These are phyloP conservation scores for Drosophila prosaltans DNA, from an alignment of 1,140 invertebrate species.

Conservation along the genomic window DNA sequence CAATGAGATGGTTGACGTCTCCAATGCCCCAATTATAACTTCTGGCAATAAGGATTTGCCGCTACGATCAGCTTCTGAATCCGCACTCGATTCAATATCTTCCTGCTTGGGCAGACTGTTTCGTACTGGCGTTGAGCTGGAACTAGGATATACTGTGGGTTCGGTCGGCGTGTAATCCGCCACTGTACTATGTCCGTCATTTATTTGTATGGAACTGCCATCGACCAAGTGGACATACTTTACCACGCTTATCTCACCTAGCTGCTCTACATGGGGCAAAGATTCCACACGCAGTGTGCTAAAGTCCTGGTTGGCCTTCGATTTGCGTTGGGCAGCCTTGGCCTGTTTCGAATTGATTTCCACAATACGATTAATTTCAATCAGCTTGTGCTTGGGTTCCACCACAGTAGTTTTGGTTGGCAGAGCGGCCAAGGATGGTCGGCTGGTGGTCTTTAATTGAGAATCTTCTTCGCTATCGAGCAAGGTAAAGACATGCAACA, in stretches of 20 bases:
- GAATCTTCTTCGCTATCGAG: slow-evolving; percentile 65
- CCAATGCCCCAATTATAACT: slow-evolving; percentile 71
- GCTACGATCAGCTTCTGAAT: slow-evolving; percentile 48
- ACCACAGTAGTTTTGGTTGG: slow-evolving; percentile 29
- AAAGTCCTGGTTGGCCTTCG: slow-evolving; percentile 85
- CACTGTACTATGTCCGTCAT: slow-evolving; percentile 78
- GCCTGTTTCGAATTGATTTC: slow-evolving; percentile 86
- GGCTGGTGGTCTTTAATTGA: slow-evolving; percentile 13
- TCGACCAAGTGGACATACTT: slow-evolving; percentile 87
- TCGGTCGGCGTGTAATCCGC: slow-evolving; percentile 79
- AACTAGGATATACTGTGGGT: slow-evolving; percentile 17
- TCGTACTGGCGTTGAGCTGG: slow-evolving; percentile 51
- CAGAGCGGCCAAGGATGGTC: slow-evolving; percentile 8
- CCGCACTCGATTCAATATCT: neutral
- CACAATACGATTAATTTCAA: slow-evolving; percentile 87
- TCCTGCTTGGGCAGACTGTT: slow-evolving; percentile 57
- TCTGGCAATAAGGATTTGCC: slow-evolving; percentile 76
- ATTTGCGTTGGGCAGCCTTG: slow-evolving; percentile 84
- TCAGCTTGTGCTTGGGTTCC: slow-evolving; percentile 85
- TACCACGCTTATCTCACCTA: slow-evolving; percentile 87
- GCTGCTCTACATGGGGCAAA: slow-evolving; percentile 86
- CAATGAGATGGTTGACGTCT: slow-evolving; percentile 86
- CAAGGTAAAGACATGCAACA: slow-evolving; percentile 84
- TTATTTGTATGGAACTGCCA: slow-evolving; percentile 75
- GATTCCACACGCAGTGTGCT: slow-evolving; percentile 83